Percentiles rank a stretch among this genome's conserved stretches.
Evolutionary conservation across 2,797 vertebrate species (phyloP).

Genomic region (Muscicapa comitata): DNA sequence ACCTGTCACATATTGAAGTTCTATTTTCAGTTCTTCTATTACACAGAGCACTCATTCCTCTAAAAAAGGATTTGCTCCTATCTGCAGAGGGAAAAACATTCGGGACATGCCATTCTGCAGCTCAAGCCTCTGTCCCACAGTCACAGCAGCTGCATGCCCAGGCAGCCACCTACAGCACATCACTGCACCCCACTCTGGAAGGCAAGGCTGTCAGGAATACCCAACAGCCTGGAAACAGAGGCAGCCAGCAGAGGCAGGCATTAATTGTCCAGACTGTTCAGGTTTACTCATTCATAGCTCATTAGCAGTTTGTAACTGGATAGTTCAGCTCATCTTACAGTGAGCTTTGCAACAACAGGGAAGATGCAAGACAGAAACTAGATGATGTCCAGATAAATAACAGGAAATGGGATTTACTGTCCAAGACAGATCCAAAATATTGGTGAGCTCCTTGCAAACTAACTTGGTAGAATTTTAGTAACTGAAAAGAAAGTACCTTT

Average conservation of each 20-base stretch:
- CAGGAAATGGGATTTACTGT: background rate
- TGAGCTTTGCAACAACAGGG: background rate
- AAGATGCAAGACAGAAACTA: background rate
- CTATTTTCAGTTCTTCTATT: background rate
- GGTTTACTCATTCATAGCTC: background rate
- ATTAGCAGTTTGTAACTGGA: background rate
- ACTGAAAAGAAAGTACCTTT: background rate
- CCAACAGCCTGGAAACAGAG: background rate
- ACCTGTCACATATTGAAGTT: accelerated
- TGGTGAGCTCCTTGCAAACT: background rate
- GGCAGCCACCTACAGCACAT: background rate
- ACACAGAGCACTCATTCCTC: background rate
- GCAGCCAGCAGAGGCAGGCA: background rate
- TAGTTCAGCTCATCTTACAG: background rate
- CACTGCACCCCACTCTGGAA: background rate
- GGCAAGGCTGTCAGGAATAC: accelerated
- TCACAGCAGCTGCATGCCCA: accelerated
- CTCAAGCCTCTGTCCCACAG: background rate
- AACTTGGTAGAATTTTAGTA: background rate
- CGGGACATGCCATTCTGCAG: background rate
- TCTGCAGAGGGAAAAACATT: background rate
- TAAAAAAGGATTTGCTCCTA: background rate
- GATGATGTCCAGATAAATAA: background rate
- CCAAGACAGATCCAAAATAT: background rate
- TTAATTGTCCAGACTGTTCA: background rate